Evolutionary conservation across 2,888 invertebrate genomes (phyloP), one percentile per base, ranked within the genome.

Genomic region (Sisyra nigra): DNA sequence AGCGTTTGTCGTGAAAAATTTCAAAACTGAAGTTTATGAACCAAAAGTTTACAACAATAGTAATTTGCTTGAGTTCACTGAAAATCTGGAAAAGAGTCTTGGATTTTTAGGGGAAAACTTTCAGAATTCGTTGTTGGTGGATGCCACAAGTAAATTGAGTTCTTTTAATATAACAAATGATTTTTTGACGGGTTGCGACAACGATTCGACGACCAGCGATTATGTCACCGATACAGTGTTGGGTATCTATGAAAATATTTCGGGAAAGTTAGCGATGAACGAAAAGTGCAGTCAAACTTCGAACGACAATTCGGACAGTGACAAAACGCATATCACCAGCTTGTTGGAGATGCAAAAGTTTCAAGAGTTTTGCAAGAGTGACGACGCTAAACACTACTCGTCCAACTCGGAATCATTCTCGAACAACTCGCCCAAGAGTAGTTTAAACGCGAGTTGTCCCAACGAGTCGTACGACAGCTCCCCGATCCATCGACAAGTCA

Each of bases 401-500:
- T 62, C 62, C 3, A 59, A 58, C 37, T 32, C 43, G 3, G 62
- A 63, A 45, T 60, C 60, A 1, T 53, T 61, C 42, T 59, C 60
- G 9, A 56, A 59, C 45, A 41, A 30, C 6, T 41, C 41, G 8
- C 57, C 58, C 2, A 63, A 63, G 51, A 63, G 63, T 47, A 64
- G 64, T 45, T 50, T 43, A 19, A 46, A 43, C 17, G 36, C 33
- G 11, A 61, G 61, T 47, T 59, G 60, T 17, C 49, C 63, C 31
- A 57, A 59, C 47, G 61, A 58, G 49, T 62, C 59, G 36, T 55
- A 61, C 47, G 67, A 59, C 46, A 71, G 71, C 50, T 72, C 72
- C 48, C 73, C 74, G 8, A 63, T 72, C 42, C 72, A 71, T 57
- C 62, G 67, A 51, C 56, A 62, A 1, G 63, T 65, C 40, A 54